These are phyloP conservation scores for Nasua narica DNA, from an alignment of 2,797 vertebrate genomes.

Conservation along the genomic window DNA sequence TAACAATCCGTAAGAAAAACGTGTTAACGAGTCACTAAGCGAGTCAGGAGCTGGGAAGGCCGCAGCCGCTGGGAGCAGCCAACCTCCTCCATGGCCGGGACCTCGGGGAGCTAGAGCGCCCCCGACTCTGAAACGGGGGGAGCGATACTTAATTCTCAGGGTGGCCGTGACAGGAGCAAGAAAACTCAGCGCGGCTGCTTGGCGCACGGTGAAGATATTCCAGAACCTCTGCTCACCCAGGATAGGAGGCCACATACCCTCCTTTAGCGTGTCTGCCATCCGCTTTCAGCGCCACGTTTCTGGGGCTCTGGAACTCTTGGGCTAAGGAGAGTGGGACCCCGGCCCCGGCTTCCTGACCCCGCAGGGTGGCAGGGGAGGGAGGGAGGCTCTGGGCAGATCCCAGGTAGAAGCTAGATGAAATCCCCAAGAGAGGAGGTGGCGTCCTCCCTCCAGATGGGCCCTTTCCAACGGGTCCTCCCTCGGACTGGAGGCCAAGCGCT, in stretches of 20 bases:
- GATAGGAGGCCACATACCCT: neutral
- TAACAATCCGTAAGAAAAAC: neutral
- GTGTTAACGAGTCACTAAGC: neutral
- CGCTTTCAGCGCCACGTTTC: neutral
- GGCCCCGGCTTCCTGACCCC: no score
- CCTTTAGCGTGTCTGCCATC: neutral
- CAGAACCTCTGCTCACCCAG: neutral
- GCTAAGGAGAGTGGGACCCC: neutral
- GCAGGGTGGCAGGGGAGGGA: neutral
- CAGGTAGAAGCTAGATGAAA: neutral
- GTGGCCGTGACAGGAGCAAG: neutral
- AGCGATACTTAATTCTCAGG: neutral
- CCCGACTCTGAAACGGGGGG: neutral
- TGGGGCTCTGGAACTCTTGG: neutral
- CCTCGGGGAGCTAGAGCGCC: neutral
- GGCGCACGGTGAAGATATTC: neutral
- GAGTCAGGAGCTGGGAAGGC: neutral
- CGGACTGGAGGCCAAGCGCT: neutral
- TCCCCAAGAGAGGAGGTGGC: neutral
- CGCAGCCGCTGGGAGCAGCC: neutral
- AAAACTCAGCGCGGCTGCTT: neutral
- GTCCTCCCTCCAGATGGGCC: neutral
- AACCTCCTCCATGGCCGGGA: neutral
- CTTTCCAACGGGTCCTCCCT: neutral
- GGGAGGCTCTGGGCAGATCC: neutral